These are phyloP conservation scores for Mythimna loreyi DNA, from an alignment of 2,888 invertebrate genomes.

Conservation along the genomic window DNA sequence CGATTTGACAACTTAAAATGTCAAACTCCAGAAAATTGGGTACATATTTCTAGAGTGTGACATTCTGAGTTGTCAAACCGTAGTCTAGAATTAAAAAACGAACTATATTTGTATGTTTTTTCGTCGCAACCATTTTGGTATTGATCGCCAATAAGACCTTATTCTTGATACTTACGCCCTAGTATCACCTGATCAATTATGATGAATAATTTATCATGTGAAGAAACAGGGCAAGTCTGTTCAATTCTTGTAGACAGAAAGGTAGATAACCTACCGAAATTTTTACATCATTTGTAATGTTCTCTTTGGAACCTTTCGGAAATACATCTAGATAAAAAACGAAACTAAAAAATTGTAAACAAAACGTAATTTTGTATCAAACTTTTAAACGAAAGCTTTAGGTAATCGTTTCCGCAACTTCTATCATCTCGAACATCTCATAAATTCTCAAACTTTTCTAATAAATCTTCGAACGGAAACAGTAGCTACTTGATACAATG, in stretches of 20 bases:
- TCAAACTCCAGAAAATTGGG: no score
- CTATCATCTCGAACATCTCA: conserved; percentile 1
- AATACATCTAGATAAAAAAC: neutral
- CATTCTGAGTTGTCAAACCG: no score
- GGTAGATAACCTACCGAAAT: no score
- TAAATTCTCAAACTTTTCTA: conserved; percentile 26
- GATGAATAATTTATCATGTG: neutral
- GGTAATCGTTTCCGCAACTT: neutral
- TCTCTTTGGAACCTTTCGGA: neutral
- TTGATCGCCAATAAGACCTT: neutral
- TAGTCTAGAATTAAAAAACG: no score
- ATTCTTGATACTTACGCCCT: no score
- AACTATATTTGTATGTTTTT: neutral
- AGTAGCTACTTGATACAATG: conserved; percentile 20
- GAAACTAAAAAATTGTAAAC: neutral
- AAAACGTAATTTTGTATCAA: neutral
- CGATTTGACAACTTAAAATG: no score
- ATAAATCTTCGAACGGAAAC: conserved; percentile 41
- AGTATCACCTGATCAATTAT: no score
- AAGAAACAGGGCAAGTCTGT: neutral
- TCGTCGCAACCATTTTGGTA: neutral
- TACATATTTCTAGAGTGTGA: no score
- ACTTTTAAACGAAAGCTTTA: neutral
- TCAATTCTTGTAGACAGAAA: no score
- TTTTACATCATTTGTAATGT: no score